Percentiles rank a stretch among this genome's conserved stretches.
Evolutionary conservation across 2,797 vertebrate species (phyloP).

Genomic region (Xenops minutus): DNA sequence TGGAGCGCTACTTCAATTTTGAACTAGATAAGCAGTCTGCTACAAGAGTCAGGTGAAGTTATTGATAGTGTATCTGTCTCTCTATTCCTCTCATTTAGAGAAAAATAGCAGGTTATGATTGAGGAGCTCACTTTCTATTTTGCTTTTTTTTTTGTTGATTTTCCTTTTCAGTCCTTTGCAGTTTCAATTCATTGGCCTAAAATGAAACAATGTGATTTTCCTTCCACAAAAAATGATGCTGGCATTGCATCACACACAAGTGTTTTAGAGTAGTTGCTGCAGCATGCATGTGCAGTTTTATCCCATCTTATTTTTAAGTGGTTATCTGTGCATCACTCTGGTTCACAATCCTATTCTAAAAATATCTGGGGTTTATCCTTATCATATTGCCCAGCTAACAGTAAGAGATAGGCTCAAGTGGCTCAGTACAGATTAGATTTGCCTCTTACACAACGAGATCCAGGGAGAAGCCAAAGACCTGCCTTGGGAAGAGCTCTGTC

Average conservation of each 20-base stretch:
- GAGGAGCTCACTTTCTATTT: background rate
- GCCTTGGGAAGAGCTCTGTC: background rate
- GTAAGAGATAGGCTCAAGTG: constrained; percentile 54
- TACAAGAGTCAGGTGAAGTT: background rate
- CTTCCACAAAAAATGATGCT: background rate
- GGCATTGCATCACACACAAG: background rate
- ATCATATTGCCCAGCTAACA: constrained; percentile 51
- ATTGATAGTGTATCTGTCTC: background rate
- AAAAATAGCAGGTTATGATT: background rate
- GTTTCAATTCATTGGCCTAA: background rate
- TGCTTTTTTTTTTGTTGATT: background rate
- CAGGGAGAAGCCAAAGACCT: constrained; percentile 1
- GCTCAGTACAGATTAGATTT: constrained; percentile 52
- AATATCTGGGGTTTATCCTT: constrained; percentile 63
- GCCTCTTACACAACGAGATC: constrained; percentile 46
- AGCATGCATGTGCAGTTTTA: background rate
- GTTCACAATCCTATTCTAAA: constrained; percentile 43
- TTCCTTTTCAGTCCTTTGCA: background rate
- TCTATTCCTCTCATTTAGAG: background rate
- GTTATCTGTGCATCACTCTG: background rate
- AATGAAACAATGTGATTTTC: fast-evolving
- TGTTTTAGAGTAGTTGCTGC: background rate
- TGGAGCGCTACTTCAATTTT: background rate
- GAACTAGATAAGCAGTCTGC: background rate
- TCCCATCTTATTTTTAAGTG: constrained; percentile 18